Evolutionary conservation across 2,888 invertebrate species (phyloP).

Genomic region (Dascillus cervinus): DNA sequence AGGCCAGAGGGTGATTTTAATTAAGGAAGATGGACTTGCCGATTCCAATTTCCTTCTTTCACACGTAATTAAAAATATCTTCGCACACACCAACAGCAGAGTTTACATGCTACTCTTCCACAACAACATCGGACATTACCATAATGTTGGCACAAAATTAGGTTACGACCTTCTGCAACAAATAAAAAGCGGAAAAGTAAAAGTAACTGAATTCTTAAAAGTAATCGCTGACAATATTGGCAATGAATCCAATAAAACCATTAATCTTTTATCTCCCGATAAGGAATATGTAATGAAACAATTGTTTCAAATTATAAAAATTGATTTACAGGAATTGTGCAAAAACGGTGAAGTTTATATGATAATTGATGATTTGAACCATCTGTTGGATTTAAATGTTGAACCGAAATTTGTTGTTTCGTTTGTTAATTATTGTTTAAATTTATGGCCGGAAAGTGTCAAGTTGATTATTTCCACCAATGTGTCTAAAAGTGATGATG

Average conservation of each 20-base stretch:
- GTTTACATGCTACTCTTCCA: constrained; percentile 61
- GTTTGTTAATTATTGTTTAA: constrained; percentile 45
- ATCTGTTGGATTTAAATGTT: constrained; percentile 58
- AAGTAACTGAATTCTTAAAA: constrained; percentile 48
- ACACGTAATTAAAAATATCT: constrained; percentile 58
- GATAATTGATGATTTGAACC: constrained; percentile 65
- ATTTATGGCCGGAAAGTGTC: constrained; percentile 38
- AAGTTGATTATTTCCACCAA: constrained; percentile 53
- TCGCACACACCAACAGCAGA: constrained; percentile 53
- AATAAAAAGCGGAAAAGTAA: constrained; percentile 43
- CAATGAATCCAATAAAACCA: constrained; percentile 7
- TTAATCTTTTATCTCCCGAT: constrained; percentile 23
- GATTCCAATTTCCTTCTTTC: constrained; percentile 67
- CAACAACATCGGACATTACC: constrained; percentile 64
- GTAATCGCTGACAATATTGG: constrained; percentile 41
- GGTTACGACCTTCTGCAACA: constrained; percentile 59
- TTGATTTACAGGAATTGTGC: constrained; percentile 36
- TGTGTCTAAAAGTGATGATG: constrained; percentile 49
- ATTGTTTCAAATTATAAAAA: constrained; percentile 41
- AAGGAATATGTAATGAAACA: constrained; percentile 37
- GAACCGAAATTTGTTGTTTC: constrained; percentile 46
- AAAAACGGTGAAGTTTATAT: constrained; percentile 35
- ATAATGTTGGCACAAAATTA: constrained; percentile 64
- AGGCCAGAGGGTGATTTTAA: constrained; percentile 55
- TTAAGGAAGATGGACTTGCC: constrained; percentile 62